These are phyloP conservation scores for Sorex fumeus DNA, from an alignment of 2,113 vertebrate species.

Conservation along the genomic window DNA sequence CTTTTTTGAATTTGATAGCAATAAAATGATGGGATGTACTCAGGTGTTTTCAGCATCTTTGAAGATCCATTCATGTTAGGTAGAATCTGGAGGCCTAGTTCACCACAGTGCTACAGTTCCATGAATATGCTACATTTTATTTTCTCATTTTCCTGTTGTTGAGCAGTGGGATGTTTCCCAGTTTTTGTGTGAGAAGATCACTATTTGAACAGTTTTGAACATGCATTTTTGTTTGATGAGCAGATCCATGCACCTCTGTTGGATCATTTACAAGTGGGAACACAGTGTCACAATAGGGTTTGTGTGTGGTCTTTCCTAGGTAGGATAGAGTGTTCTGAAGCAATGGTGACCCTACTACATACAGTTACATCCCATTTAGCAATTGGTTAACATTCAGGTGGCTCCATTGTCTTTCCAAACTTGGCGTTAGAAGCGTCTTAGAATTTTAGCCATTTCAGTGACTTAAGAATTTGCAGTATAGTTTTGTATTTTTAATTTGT, in stretches of 20 bases:
- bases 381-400: background rate
- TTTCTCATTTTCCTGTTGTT: conserved; percentile 51
- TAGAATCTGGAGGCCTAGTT: background rate
- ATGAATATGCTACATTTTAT: background rate
- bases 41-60: background rate
- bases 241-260: conserved; percentile 17
- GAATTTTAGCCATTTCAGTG: conserved; percentile 18
- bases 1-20: background rate
- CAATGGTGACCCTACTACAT: background rate
- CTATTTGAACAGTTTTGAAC: background rate
- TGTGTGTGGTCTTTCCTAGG: background rate
- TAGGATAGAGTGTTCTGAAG: background rate
- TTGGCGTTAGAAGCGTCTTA: background rate
- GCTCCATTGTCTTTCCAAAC: background rate
- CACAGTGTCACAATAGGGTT: background rate
- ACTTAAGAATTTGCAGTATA: background rate
- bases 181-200: conserved; percentile 27
- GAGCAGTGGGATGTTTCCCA: background rate
- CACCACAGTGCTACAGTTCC: background rate
- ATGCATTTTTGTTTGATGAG: conserved; percentile 31
- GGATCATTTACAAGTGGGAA: background rate
- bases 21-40: background rate
- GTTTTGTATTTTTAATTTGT: conserved; percentile 28
- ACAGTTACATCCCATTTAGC: background rate
- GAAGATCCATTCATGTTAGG: background rate